phyloP scores from a whole-genome alignment of 2,797 vertebrate species.

The Eospalax fontanierii region DNA sequence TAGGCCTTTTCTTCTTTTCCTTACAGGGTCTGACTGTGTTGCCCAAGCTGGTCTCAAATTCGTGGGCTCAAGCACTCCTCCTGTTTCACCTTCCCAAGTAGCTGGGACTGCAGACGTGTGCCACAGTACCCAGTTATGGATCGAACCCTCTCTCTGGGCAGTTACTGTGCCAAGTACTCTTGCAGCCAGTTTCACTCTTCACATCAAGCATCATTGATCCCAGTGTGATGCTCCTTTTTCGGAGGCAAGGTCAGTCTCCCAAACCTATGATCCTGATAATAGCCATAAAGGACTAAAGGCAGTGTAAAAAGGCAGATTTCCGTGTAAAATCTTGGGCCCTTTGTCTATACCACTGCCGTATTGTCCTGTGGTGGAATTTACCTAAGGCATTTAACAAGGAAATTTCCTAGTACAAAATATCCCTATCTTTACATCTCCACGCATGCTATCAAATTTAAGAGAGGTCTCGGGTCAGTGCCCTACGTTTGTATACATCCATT shows the following conservation, averaged over 20 bases:
- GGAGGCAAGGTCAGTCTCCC: not conserved
- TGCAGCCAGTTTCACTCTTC: not conserved
- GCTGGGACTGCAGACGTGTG: not conserved
- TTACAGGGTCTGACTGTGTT: not conserved
- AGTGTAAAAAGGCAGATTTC: not conserved
- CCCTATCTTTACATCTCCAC: not conserved
- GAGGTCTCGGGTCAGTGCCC: not conserved
- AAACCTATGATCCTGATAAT: not conserved
- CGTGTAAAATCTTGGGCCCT: not conserved
- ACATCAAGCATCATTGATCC: not conserved
- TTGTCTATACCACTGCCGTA: not conserved
- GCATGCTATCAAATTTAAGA: not conserved
- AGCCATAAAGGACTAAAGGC: not conserved
- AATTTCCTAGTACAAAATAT: not conserved
- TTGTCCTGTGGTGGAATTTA: not conserved
- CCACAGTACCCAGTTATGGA: not conserved
- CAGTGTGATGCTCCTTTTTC: not conserved
- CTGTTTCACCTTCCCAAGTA: not conserved
- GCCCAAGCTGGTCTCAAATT: not conserved
- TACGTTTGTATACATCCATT: too few relatives aligned
- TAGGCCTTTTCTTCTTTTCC: not conserved
- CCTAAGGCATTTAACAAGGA: slow-evolving; percentile 35
- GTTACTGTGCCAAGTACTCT: not conserved
- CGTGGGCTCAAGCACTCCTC: not conserved
- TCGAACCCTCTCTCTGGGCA: not conserved